Percentiles rank a stretch among this genome's conserved stretches.
These are phyloP conservation scores for Lamprotornis superbus DNA, from an alignment of 2,113 vertebrate species.

Conservation along the genomic window DNA sequence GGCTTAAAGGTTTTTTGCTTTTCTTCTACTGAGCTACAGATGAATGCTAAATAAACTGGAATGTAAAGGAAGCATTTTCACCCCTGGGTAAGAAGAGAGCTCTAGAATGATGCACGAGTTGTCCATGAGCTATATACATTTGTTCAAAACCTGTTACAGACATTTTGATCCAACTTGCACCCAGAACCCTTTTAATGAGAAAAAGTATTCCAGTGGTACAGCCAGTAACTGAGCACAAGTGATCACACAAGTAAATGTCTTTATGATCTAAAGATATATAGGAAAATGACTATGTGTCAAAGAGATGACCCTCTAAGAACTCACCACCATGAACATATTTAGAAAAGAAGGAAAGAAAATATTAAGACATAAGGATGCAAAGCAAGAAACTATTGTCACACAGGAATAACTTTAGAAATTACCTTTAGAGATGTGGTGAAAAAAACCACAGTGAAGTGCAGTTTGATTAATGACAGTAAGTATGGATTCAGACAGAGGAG, in stretches of 20 bases:
- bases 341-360: neutral
- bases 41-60: neutral
- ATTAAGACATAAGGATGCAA: neutral
- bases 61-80: neutral
- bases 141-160: neutral
- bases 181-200: neutral
- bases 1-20: neutral
- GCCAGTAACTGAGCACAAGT: neutral
- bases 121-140: neutral
- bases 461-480: constrained; percentile 5
- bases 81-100: neutral
- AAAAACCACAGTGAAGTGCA: neutral
- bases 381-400: neutral
- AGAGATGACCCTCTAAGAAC: neutral
- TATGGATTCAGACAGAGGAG: neutral
- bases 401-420: neutral
- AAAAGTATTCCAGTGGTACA: neutral
- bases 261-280: neutral
- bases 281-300: neutral
- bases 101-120: neutral
- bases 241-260: neutral
- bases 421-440: neutral
- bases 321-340: neutral
- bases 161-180: neutral
- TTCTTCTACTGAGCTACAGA: neutral